Percentiles rank a stretch among this genome's conserved stretches.
These are phyloP conservation scores for Cyaniris semiargus DNA, from an alignment of 2,888 invertebrate species.

Conservation along the genomic window DNA sequence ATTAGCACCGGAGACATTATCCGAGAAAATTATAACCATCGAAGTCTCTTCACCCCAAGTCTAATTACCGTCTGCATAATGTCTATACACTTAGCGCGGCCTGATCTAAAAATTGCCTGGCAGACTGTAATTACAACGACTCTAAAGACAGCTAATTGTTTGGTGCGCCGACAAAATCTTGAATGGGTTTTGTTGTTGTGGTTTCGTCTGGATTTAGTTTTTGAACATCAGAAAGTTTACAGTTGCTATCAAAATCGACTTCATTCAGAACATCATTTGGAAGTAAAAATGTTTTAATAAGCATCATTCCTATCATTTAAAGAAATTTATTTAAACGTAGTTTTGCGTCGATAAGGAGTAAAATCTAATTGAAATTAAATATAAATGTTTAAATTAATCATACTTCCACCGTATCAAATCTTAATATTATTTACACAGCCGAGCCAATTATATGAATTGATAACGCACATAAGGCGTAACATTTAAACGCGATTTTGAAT, in stretches of 20 bases:
- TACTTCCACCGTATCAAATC: background rate
- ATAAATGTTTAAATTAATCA: slow-evolving; percentile 21
- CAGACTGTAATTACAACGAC: slow-evolving; percentile 64
- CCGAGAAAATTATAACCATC: slow-evolving; percentile 61
- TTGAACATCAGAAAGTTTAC: background rate
- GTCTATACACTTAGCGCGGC: slow-evolving; percentile 73
- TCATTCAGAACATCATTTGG: background rate
- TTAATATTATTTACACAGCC: slow-evolving; percentile 11
- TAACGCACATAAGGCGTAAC: slow-evolving; percentile 52
- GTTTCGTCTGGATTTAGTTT: background rate
- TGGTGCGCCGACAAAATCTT: slow-evolving; percentile 3
- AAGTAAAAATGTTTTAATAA: background rate
- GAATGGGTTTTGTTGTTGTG: background rate
- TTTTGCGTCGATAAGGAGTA: background rate
- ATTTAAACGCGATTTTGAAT: slow-evolving; percentile 53
- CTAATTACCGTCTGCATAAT: slow-evolving; percentile 74
- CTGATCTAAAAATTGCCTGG: slow-evolving; percentile 72
- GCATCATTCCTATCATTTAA: background rate
- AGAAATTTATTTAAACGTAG: background rate
- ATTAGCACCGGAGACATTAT: slow-evolving; percentile 47
- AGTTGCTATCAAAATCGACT: background rate
- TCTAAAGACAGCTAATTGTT: slow-evolving; percentile 22
- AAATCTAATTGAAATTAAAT: slow-evolving; percentile 18
- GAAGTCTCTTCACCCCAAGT: slow-evolving; percentile 66
- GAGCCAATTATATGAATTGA: slow-evolving; percentile 38